Base-by-base conservation (phyloP, 2,888 invertebrate genomes). In the Drosophila birchii region DNA sequence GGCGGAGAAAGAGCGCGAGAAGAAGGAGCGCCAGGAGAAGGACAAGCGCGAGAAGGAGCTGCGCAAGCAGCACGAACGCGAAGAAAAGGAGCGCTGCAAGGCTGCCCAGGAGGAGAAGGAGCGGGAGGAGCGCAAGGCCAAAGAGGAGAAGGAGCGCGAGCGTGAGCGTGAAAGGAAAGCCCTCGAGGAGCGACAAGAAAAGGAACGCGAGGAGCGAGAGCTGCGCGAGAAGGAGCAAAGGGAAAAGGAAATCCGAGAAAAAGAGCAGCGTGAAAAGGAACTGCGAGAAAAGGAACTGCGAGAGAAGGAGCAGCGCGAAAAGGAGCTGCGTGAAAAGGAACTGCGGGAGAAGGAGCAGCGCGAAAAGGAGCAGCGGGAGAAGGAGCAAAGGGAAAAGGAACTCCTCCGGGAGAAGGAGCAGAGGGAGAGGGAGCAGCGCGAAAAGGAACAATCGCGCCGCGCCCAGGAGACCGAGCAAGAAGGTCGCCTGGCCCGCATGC, bases 341-440 rank as follows among this genome's bases (percentile, higher is more conserved):
- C 73, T 90, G 29, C 91, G 86, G 63, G 91, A 78, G 89, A 87
- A 81, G 79, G 92, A 78, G 73, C 92, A 92, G 76, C 92, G 92
- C 51, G 88, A 90, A 29, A 81, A 85, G 7, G 89, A 91, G 55
- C 80, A 82, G 62, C 91, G 90, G 55, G 92, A 77, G 84, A 81
- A 84, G 43, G 81, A 90, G 38, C 75, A 75, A 2, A 64, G 87
- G 5, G 88, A 78, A 32, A 86, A 79, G 29, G 29, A 29, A 29
- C 29, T 29, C 4, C 29, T 29, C 29, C 29, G 29, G 0, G 29
- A 29, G 29, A 29, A 29, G 76, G 86, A 84, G 36, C 81, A 29
- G 0, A 79, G 85, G 7, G 89, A 90, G 45, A 71, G 85, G 5
- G 90, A 91, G 59, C 59, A 60, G 29, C 59, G 59, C 18, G 59